Base-by-base conservation (phyloP, 2,797 vertebrate genomes). In the Rhyacichthys aspro region DNA sequence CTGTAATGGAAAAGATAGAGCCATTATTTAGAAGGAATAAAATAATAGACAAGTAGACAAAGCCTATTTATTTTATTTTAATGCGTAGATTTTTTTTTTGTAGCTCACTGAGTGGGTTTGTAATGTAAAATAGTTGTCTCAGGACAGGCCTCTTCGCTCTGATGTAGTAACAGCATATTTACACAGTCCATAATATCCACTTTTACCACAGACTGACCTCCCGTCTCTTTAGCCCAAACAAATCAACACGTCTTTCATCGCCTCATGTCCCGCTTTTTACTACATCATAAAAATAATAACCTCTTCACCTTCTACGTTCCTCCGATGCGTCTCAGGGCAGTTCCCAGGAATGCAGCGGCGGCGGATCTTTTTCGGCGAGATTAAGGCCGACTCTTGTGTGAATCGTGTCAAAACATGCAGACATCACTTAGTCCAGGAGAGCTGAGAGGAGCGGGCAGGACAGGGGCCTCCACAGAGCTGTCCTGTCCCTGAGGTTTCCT, bases 381-480 rank as follows among this genome's bases (percentile, higher is more conserved):
- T 59, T 69, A 78, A 81, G 83, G 74, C 70, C 63, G 38, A 67
- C 74, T 78, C 77, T 90, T 91, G 90, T 84, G 88, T 90, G 85
- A 91, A 92, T 71, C 60, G 48, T 90, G 91, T 91, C 90, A 92
- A 89, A 93, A 91, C 91, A 92, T 63, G 85, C 85, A 67, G 71
- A 78, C 82, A 63, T 90, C 86, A 89, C 85, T 87, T 86, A 87
- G 79, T 72, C 79, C 77, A 72, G 0, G 71, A 73, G 73, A 78
- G 78, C 78, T 64, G 63, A 63, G 81, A 66, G 72, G 82, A 74
- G 85, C 49, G 14, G 81, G 86, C 60, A 52, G 46, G 6, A 48
- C 28, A 56, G 72, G n/a, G 67, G 79, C 72, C 79, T 87, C 77
- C 41, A 33, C 77, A 70, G 83, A 85, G 82, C 75, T 43, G 78